phyloP scores from a whole-genome alignment of 2,888 invertebrate species.

The Agonum fuliginosum region DNA sequence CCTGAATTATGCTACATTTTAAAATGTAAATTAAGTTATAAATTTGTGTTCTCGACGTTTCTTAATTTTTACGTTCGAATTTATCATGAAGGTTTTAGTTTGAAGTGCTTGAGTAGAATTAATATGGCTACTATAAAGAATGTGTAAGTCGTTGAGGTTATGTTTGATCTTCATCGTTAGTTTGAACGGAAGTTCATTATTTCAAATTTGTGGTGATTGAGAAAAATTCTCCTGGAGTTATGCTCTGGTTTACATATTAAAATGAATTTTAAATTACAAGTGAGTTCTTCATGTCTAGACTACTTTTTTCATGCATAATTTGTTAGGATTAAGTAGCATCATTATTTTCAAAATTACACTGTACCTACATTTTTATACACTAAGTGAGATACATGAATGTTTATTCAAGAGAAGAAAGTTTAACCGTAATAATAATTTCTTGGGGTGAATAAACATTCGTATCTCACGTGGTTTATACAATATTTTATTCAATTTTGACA shows the following conservation, averaged over 20 bases:
- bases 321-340: no score
- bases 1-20: slow-evolving; percentile 44
- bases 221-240: neutral
- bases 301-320: slow-evolving; percentile 16
- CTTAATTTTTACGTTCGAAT: slow-evolving; percentile 39
- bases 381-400: no score
- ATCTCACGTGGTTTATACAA: no score
- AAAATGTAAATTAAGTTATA: slow-evolving; percentile 47
- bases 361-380: no score
- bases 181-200: neutral
- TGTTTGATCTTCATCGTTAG: slow-evolving; percentile 1
- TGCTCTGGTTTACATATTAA: neutral
- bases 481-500: no score
- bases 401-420: no score
- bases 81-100: slow-evolving; percentile 17
- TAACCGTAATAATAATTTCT: no score
- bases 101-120: slow-evolving; percentile 32
- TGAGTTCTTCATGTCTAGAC: slow-evolving; percentile 5
- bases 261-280: neutral
- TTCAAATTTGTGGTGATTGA: slow-evolving; percentile 20
- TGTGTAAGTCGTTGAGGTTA: neutral
- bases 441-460: no score
- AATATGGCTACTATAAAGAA: slow-evolving; percentile 24
- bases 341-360: no score
- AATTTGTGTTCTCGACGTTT: slow-evolving; percentile 19